Conservation (phyloP, 2,888 invertebrate genomes). For the Caenorhabditis afra region DNA sequence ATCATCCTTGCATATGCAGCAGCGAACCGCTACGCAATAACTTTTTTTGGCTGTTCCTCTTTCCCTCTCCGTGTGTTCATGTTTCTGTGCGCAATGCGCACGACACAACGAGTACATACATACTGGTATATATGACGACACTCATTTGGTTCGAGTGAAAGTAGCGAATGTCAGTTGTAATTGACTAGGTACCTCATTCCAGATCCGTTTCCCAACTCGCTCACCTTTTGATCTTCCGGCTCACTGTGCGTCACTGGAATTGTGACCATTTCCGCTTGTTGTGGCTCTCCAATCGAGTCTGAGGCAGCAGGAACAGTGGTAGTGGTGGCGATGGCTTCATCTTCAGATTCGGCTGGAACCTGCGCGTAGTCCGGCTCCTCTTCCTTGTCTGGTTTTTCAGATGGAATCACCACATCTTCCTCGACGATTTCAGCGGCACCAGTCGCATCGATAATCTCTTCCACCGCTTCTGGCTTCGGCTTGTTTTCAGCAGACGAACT, state of each 20-base stretch:
- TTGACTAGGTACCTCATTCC: constrained; percentile 20
- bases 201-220: constrained; percentile 7
- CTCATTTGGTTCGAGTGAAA: constrained; percentile 47
- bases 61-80: neutral
- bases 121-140: constrained; percentile 53
- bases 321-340: constrained; percentile 6
- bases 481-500: neutral
- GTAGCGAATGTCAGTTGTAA: constrained; percentile 32
- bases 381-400: neutral
- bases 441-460: constrained; percentile 47
- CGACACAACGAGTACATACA: constrained; percentile 52
- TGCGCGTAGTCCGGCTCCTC: constrained; percentile 54
- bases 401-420: constrained; percentile 23
- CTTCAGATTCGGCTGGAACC: constrained; percentile 50
- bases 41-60: constrained; percentile 16
- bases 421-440: constrained; percentile 12
- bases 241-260: constrained; percentile 45
- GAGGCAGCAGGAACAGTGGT: neutral
- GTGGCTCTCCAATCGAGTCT: constrained; percentile 40
- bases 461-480: constrained; percentile 7
- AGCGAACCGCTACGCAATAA: constrained; percentile 12
- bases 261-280: constrained; percentile 49
- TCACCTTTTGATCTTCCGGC: constrained; percentile 51
- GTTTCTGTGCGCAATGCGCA: constrained; percentile 25
- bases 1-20: neutral